Conservation (phyloP, 2,888 invertebrate species). For the Uropetala carovei region DNA sequence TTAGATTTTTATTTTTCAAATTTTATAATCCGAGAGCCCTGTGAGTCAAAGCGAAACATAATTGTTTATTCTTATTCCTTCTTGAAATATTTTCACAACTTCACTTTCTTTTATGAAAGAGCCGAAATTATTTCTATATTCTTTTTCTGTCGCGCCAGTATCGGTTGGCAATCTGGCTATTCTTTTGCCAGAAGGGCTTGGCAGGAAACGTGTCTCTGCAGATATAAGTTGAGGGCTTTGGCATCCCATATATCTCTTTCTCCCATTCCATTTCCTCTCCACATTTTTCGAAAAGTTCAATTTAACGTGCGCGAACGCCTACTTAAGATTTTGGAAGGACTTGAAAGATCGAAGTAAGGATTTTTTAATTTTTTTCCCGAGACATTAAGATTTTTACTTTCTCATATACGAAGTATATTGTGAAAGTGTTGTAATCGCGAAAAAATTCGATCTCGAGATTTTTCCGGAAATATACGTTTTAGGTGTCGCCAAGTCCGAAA, state of each 20-base stretch:
- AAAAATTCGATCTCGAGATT: no score
- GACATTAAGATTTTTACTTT: neutral
- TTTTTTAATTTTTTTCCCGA: neutral
- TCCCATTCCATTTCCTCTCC: conserved; percentile 16
- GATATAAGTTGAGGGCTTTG: conserved; percentile 51
- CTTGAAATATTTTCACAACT: no score
- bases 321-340: neutral
- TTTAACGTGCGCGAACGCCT: neutral
- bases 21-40: no score
- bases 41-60: no score
- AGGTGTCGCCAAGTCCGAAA: no score
- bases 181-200: conserved; percentile 40
- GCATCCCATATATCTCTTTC: neutral
- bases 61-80: no score
- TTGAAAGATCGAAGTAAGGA: neutral
- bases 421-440: no score
- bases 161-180: conserved; percentile 52
- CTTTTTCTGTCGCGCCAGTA: conserved; percentile 2
- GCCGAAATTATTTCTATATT: neutral
- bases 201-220: conserved; percentile 56
- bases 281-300: neutral
- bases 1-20: no score
- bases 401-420: no score
- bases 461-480: no score
- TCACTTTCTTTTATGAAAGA: neutral